phyloP scores from a whole-genome alignment of 1,140 invertebrate species.

The Sitobion miscanthi region DNA sequence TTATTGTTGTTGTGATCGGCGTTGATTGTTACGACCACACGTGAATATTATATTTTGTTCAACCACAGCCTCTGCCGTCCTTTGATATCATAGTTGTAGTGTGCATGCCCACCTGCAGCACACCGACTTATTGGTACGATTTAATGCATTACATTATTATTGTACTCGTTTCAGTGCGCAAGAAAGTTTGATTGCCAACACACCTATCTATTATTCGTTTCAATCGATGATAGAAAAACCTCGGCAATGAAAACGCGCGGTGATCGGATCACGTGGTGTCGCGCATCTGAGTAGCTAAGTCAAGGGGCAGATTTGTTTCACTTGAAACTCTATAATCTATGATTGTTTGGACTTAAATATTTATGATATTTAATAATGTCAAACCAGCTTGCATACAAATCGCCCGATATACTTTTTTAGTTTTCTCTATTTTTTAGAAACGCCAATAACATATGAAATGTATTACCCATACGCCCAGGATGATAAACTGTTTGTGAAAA shows the following conservation, averaged over 20 bases:
- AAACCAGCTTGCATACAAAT: neutral
- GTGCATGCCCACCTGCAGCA: too few relatives aligned
- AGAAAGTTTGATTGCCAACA: neutral
- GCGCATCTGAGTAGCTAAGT: too few relatives aligned
- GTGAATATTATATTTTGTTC: neutral
- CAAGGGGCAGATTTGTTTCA: neutral
- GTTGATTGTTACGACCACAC: neutral
- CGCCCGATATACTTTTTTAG: neutral
- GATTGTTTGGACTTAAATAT: neutral
- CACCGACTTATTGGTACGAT: neutral
- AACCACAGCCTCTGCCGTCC: neutral
- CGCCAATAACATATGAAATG: neutral
- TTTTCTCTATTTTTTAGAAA: neutral
- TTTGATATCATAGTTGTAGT: too few relatives aligned
- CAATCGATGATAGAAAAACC: too few relatives aligned
- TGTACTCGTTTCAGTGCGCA: neutral
- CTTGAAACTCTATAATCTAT: neutral
- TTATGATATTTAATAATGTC: neutral
- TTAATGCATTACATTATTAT: neutral
- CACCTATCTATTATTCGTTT: too few relatives aligned
- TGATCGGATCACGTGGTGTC: too few relatives aligned
- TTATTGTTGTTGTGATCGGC: neutral
- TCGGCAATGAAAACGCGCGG: too few relatives aligned
- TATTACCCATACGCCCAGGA: too few relatives aligned
- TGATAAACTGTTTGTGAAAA: neutral